phyloP scores from a whole-genome alignment of 1,140 invertebrate species.

The Ceratitis capitata region DNA sequence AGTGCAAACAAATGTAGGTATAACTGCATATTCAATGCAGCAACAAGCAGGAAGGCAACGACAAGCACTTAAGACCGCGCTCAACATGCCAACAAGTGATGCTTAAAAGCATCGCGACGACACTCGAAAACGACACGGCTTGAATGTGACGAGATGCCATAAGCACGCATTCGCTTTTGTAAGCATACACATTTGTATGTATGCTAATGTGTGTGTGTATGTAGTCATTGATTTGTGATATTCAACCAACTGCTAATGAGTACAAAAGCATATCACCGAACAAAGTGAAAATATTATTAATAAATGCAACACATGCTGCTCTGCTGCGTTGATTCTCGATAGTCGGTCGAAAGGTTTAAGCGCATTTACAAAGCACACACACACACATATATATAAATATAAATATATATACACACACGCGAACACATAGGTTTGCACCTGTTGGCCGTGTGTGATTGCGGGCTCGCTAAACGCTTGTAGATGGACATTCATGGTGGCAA shows the following conservation, averaged over 20 bases:
- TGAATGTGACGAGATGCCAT: background rate
- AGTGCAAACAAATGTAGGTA: background rate
- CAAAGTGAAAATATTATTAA: constrained; percentile 24
- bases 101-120: background rate
- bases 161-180: background rate
- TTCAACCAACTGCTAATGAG: constrained; percentile 56
- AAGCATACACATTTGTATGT: too few relatives aligned
- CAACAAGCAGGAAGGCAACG: background rate
- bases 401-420: background rate
- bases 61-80: constrained; percentile 19
- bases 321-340: constrained; percentile 11
- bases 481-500: constrained; percentile 37
- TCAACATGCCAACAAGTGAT: background rate
- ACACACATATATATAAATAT: background rate
- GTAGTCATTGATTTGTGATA: background rate
- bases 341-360: constrained; percentile 43
- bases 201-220: background rate
- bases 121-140: background rate
- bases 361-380: background rate
- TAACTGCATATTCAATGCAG: background rate
- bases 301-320: constrained; percentile 23
- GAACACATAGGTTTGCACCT: background rate
- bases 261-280: constrained; percentile 59
- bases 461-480: constrained; percentile 8
- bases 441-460: background rate